A percentile compares a stretch with the other conserved stretches of the same genome.
These are phyloP conservation scores for Saturnia japonica DNA, from an alignment of 2,888 invertebrate genomes.

Conservation along the genomic window DNA sequence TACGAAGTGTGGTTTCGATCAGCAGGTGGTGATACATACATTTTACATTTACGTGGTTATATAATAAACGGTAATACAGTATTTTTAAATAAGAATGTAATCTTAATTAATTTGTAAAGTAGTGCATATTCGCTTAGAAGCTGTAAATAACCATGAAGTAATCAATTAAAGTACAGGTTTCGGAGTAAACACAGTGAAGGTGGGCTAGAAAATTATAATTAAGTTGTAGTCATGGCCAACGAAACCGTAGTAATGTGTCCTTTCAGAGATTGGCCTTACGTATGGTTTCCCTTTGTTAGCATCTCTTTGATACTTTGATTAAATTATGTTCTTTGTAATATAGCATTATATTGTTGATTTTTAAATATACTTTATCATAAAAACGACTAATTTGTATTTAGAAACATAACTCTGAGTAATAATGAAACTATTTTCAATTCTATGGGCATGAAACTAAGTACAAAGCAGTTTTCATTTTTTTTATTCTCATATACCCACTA, in stretches of 20 bases:
- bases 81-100: not conserved
- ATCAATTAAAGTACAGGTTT: not conserved
- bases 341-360: not conserved
- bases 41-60: not conserved
- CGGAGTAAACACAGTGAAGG: not conserved
- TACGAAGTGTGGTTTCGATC: not conserved
- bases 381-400: not conserved
- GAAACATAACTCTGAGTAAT: not conserved
- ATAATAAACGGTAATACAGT: too few relatives aligned
- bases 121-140: not conserved
- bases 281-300: conserved; percentile 59
- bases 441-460: too few relatives aligned
- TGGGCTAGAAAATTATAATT: conserved; percentile 13
- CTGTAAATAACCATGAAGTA: not conserved
- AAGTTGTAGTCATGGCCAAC: conserved; percentile 26
- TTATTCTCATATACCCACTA: too few relatives aligned
- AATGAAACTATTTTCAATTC: too few relatives aligned
- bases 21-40: not conserved
- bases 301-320: conserved; percentile 40
- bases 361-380: not conserved
- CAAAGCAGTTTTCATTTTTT: too few relatives aligned
- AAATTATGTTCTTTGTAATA: conserved; percentile 31
- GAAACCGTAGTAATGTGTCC: conserved; percentile 53
- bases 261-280: conserved; percentile 51
- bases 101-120: not conserved